phyloP scores from a whole-genome alignment of 2,888 invertebrate species.

The Rhagonycha fulva region DNA sequence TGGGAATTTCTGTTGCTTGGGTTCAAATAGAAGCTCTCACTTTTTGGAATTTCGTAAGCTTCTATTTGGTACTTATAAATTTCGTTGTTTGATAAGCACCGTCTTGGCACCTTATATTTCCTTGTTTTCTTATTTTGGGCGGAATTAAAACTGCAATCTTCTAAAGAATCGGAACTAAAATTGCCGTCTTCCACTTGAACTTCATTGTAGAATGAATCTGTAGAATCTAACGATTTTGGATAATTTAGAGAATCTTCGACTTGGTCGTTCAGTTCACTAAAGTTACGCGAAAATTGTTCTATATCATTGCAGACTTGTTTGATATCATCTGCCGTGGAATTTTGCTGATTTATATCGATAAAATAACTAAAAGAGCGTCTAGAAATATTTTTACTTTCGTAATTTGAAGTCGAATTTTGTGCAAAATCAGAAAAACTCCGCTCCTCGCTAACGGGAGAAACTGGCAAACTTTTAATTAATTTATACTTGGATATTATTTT shows the following conservation, averaged over 20 bases:
- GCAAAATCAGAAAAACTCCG: constrained; percentile 52
- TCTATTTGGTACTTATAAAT: constrained; percentile 58
- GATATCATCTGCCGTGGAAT: constrained; percentile 49
- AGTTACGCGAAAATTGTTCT: constrained; percentile 51
- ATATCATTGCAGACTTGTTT: constrained; percentile 53
- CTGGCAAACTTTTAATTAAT: constrained; percentile 74
- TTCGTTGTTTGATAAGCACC: constrained; percentile 79
- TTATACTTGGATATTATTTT: constrained; percentile 52
- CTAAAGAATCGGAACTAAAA: constrained; percentile 80
- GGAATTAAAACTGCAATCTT: constrained; percentile 65
- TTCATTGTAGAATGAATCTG: constrained; percentile 17
- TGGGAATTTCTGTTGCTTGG: constrained; percentile 72
- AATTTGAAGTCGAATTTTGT: not conserved
- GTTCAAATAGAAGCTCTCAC: constrained; percentile 82
- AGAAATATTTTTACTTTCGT: constrained; percentile 42
- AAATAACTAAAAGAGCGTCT: constrained; percentile 70
- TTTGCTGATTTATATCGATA: constrained; percentile 62
- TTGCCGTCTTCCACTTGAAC: constrained; percentile 66
- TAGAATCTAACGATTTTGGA: not conserved
- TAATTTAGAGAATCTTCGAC: constrained; percentile 33
- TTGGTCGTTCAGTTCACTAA: constrained; percentile 47
- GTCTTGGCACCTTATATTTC: constrained; percentile 62
- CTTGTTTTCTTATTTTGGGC: constrained; percentile 40
- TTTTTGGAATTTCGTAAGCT: constrained; percentile 58
- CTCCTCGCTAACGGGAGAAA: constrained; percentile 82